Conservation (phyloP, 2,113 vertebrate genomes). For the Pogona vitticeps region DNA sequence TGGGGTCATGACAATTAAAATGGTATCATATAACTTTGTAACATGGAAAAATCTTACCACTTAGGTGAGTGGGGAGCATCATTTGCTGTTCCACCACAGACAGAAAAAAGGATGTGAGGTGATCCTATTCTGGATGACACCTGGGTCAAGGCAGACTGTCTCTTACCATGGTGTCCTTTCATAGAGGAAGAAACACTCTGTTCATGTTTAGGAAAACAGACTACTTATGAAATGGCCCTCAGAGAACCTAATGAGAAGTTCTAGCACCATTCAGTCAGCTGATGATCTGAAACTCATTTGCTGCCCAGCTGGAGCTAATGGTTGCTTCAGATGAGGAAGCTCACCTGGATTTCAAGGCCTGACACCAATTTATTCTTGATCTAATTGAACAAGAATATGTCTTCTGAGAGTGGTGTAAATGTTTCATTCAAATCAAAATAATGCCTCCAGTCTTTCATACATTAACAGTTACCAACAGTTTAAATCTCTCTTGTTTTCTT, state of each 20-base stretch:
- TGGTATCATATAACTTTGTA: too few species aligned
- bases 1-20: too few species aligned
- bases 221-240: not conserved
- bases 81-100: too few species aligned
- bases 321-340: not conserved
- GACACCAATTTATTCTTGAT: not conserved
- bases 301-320: not conserved
- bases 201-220: not conserved
- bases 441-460: not conserved
- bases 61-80: too few species aligned
- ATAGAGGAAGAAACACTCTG: not conserved
- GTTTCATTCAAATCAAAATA: not conserved
- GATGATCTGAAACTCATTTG: not conserved
- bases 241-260: too few species aligned
- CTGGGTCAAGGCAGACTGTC: too few species aligned
- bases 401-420: not conserved
- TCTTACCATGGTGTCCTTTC: not conserved
- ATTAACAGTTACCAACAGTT: not conserved
- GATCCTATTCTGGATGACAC: too few species aligned
- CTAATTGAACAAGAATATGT: not conserved
- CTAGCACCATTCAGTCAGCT: not conserved
- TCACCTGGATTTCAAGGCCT: not conserved
- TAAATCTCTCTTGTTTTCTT: not conserved
- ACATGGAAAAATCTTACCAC: too few species aligned
- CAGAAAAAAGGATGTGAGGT: too few species aligned